These are phyloP conservation scores for Germaria angustata DNA, from an alignment of 2,888 invertebrate genomes.

Conservation along the genomic window DNA sequence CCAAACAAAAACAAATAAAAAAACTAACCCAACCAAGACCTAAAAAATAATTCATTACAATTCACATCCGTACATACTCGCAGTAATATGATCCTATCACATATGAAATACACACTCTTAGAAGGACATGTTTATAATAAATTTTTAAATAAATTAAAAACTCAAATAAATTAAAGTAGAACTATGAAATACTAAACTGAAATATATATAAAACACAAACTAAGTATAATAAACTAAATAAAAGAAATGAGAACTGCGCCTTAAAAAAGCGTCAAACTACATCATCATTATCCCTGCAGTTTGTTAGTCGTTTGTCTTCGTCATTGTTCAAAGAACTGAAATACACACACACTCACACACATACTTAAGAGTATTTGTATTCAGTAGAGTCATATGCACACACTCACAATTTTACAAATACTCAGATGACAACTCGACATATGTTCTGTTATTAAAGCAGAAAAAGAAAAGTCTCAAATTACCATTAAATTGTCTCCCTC, in stretches of 20 bases:
- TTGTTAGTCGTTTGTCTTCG: constrained; percentile 74
- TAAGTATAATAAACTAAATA: background rate
- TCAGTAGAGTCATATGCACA: background rate
- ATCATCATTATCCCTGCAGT: constrained; percentile 60
- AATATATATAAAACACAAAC: constrained; percentile 46
- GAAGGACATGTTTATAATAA: constrained; percentile 50
- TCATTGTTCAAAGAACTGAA: constrained; percentile 59
- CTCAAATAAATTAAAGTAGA: constrained; percentile 26
- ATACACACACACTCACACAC: constrained; percentile 19
- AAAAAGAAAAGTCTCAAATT: constrained; percentile 58
- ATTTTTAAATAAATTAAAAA: constrained; percentile 53
- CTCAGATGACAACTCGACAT: constrained; percentile 48
- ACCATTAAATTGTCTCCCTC: constrained; percentile 47
- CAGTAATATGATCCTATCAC: constrained; percentile 43
- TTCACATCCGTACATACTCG: constrained; percentile 13
- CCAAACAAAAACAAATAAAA: background rate
- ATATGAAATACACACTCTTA: background rate
- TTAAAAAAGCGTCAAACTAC: constrained; percentile 36
- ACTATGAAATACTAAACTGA: constrained; percentile 41
- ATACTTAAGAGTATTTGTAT: background rate
- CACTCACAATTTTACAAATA: too few relatives aligned
- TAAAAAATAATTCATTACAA: constrained; percentile 1
- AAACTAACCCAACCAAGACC: background rate
- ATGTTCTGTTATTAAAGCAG: constrained; percentile 40
- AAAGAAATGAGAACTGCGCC: constrained; percentile 43